Conservation (phyloP, 2,888 invertebrate species). For the Sphinx pinastri region DNA sequence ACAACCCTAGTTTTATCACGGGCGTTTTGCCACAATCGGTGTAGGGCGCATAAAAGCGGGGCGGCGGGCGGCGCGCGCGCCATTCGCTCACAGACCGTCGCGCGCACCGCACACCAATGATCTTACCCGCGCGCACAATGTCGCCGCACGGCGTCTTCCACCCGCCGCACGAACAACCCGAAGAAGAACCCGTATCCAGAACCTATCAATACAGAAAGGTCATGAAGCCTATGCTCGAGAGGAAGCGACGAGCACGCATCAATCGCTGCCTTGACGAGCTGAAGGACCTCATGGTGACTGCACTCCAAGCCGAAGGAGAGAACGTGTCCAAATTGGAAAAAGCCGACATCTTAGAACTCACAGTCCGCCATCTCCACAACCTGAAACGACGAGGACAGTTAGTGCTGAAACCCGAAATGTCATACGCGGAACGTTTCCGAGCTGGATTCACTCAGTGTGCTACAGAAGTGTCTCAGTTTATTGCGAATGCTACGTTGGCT, state of each 20-base stretch:
- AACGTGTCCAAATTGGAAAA: constrained; percentile 94
- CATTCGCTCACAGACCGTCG: constrained; percentile 77
- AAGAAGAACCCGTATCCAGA: constrained; percentile 89
- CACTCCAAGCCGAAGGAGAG: constrained; percentile 94
- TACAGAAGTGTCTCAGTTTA: constrained; percentile 91
- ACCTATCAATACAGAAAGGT: constrained; percentile 97
- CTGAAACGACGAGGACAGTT: constrained; percentile 87
- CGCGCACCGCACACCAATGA: constrained; percentile 74
- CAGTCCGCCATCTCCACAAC: constrained; percentile 93
- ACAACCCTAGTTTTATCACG: constrained; percentile 81
- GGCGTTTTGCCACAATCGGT: constrained; percentile 82
- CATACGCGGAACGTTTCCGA: constrained; percentile 91
- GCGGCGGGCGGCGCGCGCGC: constrained; percentile 72
- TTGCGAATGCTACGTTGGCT: constrained; percentile 87
- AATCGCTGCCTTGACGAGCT: constrained; percentile 95
- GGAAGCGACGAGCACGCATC: constrained; percentile 93
- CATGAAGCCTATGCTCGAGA: constrained; percentile 95
- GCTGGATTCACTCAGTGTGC: constrained; percentile 95
- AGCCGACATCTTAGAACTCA: constrained; percentile 93
- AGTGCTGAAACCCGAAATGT: constrained; percentile 85
- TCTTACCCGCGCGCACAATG: constrained; percentile 79
- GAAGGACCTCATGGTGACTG: constrained; percentile 94
- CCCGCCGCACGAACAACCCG: constrained; percentile 71
- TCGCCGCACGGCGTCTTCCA: constrained; percentile 82
- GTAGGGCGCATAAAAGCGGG: constrained; percentile 79